phyloP scores from a whole-genome alignment of 1,140 invertebrate species.

The Drosophila athabasca region DNA sequence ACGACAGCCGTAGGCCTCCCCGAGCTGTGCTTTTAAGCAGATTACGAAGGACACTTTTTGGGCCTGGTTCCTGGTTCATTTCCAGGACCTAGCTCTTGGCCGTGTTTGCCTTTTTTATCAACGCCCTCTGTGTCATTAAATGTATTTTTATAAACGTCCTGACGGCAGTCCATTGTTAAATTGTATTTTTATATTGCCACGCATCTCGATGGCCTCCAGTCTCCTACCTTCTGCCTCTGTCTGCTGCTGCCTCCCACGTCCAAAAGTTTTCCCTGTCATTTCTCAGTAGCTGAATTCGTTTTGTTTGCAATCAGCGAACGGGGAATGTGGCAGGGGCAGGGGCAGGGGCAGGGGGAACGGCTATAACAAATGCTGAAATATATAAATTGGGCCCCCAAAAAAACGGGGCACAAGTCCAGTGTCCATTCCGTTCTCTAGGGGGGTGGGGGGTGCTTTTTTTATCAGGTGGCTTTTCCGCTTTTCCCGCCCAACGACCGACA shows the following conservation, averaged over 20 bases:
- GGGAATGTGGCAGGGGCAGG: too few species aligned
- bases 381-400: slow-evolving; percentile 68
- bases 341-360: too few species aligned
- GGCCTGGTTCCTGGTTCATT: slow-evolving; percentile 45
- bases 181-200: slow-evolving; percentile 50
- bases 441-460: too few species aligned
- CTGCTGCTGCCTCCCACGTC: background rate
- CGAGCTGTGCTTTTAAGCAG: slow-evolving; percentile 68
- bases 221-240: background rate
- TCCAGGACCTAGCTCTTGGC: slow-evolving; percentile 45
- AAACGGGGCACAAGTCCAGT: background rate
- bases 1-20: slow-evolving; percentile 14
- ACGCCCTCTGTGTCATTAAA: slow-evolving; percentile 64
- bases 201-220: slow-evolving; percentile 23
- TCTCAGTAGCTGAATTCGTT: slow-evolving; percentile 66
- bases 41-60: slow-evolving; percentile 64
- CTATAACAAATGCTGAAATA: slow-evolving; percentile 60
- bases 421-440: too few species aligned
- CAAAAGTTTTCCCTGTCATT: slow-evolving; percentile 7
- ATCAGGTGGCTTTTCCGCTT: background rate
- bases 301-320: slow-evolving; percentile 68
- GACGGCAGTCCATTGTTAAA: slow-evolving; percentile 57
- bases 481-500: slow-evolving; percentile 21
- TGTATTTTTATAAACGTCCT: slow-evolving; percentile 68
- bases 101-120: slow-evolving; percentile 38